Percentiles rank a stretch among this genome's conserved stretches.
These are phyloP conservation scores for Anthopleura sola DNA, from an alignment of 64 coral and sea anemone genomes.

Conservation along the genomic window DNA sequence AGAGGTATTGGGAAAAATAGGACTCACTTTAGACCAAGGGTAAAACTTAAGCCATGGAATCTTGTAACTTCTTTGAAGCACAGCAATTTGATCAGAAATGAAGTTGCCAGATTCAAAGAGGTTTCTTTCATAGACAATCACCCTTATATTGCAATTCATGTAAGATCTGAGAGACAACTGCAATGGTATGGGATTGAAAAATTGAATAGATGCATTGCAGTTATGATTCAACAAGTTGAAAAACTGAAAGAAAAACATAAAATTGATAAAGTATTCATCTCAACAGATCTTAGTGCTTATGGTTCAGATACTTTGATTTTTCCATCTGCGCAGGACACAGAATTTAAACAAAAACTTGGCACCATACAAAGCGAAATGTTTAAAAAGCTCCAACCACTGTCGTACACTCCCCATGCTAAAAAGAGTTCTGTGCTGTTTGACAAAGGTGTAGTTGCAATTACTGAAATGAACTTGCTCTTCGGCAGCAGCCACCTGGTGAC, in stretches of 20 bases:
- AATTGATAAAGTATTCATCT: constrained; percentile 70
- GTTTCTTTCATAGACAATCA: constrained; percentile 35
- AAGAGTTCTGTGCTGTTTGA: constrained; percentile 56
- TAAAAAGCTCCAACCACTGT: constrained; percentile 47
- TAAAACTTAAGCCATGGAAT: constrained; percentile 45
- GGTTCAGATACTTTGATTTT: constrained; percentile 80
- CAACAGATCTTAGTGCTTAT: constrained; percentile 74
- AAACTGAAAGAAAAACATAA: constrained; percentile 48
- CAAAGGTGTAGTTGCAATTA: constrained; percentile 85
- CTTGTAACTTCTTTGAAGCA: constrained; percentile 67
- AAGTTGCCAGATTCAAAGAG: constrained; percentile 35
- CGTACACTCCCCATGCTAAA: constrained; percentile 47
- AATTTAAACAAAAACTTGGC: constrained; percentile 42
- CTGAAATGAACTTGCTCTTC: constrained; percentile 84
- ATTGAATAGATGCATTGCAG: constrained; percentile 55
- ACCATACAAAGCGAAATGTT: constrained; percentile 44
- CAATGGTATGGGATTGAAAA: constrained; percentile 84
- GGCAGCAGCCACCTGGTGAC: constrained; percentile 73
- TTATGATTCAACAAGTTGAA: constrained; percentile 48
- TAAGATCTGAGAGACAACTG: constrained; percentile 86
- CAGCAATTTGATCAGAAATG: constrained; percentile 54
- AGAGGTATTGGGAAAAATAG: constrained; percentile 78
- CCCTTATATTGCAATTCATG: constrained; percentile 70
- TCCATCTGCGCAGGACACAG: constrained; percentile 41
- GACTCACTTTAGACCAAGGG: constrained; percentile 76